phyloP scores from a whole-genome alignment of 64 coral and sea anemone genomes.

The Dendrophyllia cribrosa region DNA sequence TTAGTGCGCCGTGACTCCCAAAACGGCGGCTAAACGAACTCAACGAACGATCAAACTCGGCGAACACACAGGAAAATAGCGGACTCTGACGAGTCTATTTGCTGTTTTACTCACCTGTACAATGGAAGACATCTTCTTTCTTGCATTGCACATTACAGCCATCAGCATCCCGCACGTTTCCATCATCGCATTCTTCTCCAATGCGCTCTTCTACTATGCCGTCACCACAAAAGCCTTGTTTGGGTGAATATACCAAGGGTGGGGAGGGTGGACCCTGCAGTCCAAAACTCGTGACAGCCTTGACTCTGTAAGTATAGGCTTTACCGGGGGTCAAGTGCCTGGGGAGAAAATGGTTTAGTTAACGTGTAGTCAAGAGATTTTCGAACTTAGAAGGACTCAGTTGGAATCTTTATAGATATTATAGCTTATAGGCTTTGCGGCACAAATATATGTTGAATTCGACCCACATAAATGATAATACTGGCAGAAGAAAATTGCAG shows the following conservation, averaged over 20 bases:
- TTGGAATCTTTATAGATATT: too few species aligned
- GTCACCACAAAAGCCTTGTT: constrained; percentile 95
- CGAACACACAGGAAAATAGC: too few species aligned
- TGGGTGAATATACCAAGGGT: constrained; percentile 72
- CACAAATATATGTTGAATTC: too few species aligned
- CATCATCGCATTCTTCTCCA: constrained; percentile 97
- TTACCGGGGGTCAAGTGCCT: constrained; percentile 38
- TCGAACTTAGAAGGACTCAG: too few species aligned
- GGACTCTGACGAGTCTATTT: background rate
- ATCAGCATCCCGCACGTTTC: constrained; percentile 92
- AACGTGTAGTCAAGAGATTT: too few species aligned
- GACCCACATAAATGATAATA: too few species aligned
- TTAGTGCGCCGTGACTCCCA: too few species aligned
- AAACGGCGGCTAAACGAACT: too few species aligned
- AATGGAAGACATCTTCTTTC: constrained; percentile 98
- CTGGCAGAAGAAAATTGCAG: too few species aligned
- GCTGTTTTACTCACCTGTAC: constrained; percentile 60
- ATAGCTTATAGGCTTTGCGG: too few species aligned
- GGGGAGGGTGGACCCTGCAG: constrained; percentile 78
- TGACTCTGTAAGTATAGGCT: constrained; percentile 83
- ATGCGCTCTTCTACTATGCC: constrained; percentile 81
- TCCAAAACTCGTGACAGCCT: constrained; percentile 75
- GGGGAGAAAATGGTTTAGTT: background rate
- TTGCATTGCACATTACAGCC: constrained; percentile 97
- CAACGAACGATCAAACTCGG: too few species aligned